These are phyloP conservation scores for Gobiocypris rarus DNA, from an alignment of 2,113 vertebrate genomes.

Conservation along the genomic window DNA sequence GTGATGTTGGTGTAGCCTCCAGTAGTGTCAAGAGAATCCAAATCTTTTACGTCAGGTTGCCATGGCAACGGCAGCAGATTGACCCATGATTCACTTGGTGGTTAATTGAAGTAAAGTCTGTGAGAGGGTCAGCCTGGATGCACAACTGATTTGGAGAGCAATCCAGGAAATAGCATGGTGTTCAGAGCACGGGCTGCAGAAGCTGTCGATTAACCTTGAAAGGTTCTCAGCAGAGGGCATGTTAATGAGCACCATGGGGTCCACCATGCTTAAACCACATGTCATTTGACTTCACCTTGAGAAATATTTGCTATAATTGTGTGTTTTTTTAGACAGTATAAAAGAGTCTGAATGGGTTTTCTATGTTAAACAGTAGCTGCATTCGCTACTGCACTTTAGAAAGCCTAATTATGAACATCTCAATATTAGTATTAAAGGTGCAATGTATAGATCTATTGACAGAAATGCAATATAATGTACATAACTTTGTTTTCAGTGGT, in stretches of 20 bases:
- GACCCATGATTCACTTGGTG: conserved; percentile 42
- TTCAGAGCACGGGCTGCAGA: neutral
- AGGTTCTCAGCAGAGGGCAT: conserved; percentile 1
- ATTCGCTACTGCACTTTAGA: neutral
- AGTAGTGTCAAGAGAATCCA: neutral
- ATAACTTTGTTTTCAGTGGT: too few relatives aligned
- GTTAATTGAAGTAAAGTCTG: conserved; percentile 27
- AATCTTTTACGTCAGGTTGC: conserved; percentile 18
- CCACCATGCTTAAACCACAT: conserved; percentile 1
- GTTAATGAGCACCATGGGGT: neutral
- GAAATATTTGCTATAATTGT: neutral
- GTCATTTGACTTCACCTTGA: neutral
- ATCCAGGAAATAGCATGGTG: neutral
- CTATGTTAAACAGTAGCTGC: neutral
- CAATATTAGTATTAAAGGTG: too few relatives aligned
- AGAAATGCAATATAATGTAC: too few relatives aligned
- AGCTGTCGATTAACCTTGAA: conserved; percentile 29
- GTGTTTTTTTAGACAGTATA: neutral
- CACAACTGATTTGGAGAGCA: conserved; percentile 9
- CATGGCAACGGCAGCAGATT: neutral
- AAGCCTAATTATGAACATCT: neutral
- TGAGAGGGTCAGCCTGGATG: conserved; percentile 9
- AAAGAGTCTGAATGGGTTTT: neutral
- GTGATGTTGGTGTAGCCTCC: neutral
- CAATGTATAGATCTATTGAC: too few relatives aligned